These are phyloP conservation scores for Lepidochrysops patricia DNA, from an alignment of 2,888 invertebrate species.

Conservation along the genomic window DNA sequence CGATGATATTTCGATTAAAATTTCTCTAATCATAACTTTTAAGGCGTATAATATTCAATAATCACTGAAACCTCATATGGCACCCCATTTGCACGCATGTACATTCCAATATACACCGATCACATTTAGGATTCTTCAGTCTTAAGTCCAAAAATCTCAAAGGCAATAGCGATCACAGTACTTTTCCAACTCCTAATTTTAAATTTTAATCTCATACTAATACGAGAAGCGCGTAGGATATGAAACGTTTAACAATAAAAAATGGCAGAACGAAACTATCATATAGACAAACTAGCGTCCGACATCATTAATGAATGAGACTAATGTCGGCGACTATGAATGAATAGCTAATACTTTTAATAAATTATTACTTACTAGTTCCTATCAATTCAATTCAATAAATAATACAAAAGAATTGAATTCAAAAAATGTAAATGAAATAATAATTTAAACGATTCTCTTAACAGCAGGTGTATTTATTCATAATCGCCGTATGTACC, in stretches of 20 bases:
- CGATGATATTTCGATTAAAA: not conserved
- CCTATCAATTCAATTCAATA: too few species aligned
- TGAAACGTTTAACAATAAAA: not conserved
- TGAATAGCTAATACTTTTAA: not conserved
- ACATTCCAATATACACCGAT: slow-evolving; percentile 27
- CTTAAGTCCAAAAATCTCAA: slow-evolving; percentile 70
- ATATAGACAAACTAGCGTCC: slow-evolving; percentile 4
- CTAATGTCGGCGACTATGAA: slow-evolving; percentile 5
- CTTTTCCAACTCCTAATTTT: slow-evolving; percentile 19
- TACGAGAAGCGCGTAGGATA: not conserved
- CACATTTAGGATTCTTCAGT: slow-evolving; percentile 42
- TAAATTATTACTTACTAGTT: not conserved
- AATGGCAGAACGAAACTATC: slow-evolving; percentile 7
- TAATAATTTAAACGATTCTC: not conserved
- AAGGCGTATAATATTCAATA: slow-evolving; percentile 30
- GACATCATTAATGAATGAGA: slow-evolving; percentile 8
- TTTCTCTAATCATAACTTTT: slow-evolving; percentile 12
- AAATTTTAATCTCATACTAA: slow-evolving; percentile 17
- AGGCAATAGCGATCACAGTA: slow-evolving; percentile 65
- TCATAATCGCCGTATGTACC: slow-evolving; percentile 8
- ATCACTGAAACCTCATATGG: slow-evolving; percentile 52
- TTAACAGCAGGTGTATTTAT: not conserved
- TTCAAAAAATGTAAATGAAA: too few species aligned
- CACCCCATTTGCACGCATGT: slow-evolving; percentile 56
- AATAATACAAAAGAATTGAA: too few species aligned